These are phyloP conservation scores for Drosophila subquinaria DNA, from an alignment of 2,888 invertebrate genomes.

Conservation along the genomic window DNA sequence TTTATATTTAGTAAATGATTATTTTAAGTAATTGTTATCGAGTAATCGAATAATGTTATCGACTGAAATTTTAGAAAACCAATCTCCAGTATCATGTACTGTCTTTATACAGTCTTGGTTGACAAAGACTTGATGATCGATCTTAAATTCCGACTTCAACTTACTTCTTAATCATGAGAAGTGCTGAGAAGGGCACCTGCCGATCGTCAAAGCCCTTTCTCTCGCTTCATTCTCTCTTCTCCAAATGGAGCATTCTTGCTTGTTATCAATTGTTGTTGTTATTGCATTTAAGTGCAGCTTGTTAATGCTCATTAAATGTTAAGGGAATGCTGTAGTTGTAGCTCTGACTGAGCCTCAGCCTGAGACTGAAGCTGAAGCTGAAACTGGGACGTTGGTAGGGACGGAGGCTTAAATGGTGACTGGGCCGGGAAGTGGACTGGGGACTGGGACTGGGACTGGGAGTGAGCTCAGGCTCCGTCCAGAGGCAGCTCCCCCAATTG, in stretches of 20 bases:
- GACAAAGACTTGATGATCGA: too few species aligned
- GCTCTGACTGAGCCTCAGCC: constrained; percentile 10
- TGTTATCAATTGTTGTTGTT: constrained; percentile 82
- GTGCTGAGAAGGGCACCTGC: constrained; percentile 39
- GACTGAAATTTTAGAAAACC: background rate
- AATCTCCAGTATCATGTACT: background rate
- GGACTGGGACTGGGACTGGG: background rate
- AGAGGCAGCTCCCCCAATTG: constrained; percentile 53
- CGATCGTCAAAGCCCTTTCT: constrained; percentile 36
- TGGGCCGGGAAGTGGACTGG: background rate
- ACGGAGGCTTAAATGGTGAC: background rate
- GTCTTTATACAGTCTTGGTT: too few species aligned
- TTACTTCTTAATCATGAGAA: too few species aligned
- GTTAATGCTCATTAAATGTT: constrained; percentile 82
- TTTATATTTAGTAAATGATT: too few species aligned
- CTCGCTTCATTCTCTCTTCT: constrained; percentile 34
- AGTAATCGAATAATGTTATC: background rate
- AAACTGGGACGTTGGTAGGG: constrained; percentile 9
- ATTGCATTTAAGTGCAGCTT: constrained; percentile 82
- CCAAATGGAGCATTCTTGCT: constrained; percentile 70
- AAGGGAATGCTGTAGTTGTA: constrained; percentile 62
- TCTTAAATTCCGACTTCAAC: too few species aligned
- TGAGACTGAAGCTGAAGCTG: constrained; percentile 4
- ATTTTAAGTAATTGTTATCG: background rate
- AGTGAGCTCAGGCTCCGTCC: constrained; percentile 31